phyloP scores from a whole-genome alignment of 2,113 vertebrate species.

The Atractosteus spatula region DNA sequence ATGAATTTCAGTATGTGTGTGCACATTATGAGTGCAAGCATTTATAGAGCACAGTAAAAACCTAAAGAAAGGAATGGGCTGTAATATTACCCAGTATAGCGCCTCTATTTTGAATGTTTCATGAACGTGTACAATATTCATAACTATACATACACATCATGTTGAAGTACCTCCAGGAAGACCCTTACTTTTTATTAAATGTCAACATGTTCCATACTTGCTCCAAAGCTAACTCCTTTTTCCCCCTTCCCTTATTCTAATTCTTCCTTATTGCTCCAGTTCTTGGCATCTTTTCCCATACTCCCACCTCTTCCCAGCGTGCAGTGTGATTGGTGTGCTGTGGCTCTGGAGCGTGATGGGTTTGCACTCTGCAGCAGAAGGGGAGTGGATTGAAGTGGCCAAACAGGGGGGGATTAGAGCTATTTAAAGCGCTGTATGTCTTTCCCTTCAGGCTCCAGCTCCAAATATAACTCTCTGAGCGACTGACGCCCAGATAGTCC shows the following conservation, averaged over 20 bases:
- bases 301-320: constrained; percentile 33
- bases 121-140: too few relatives aligned
- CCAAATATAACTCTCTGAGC: constrained; percentile 66
- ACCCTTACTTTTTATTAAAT: constrained; percentile 25
- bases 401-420: constrained; percentile 63
- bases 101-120: too few relatives aligned
- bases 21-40: too few relatives aligned
- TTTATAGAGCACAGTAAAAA: too few relatives aligned
- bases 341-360: constrained; percentile 42
- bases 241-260: constrained; percentile 10
- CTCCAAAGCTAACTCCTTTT: constrained; percentile 26
- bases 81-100: too few relatives aligned
- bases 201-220: constrained; percentile 16
- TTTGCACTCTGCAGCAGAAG: constrained; percentile 49
- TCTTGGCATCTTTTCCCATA: constrained; percentile 23
- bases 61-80: too few relatives aligned
- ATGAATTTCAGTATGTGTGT: too few relatives aligned
- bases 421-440: constrained; percentile 61
- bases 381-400: constrained; percentile 55
- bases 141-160: too few relatives aligned
- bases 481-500: constrained; percentile 53
- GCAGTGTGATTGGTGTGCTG: constrained; percentile 47
- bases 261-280: constrained; percentile 8
- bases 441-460: constrained; percentile 62
- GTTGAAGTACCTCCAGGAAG: too few relatives aligned